Evolutionary conservation across 1,140 invertebrate species (phyloP), one percentile per base, ranked within the genome.

Genomic region (Ceratina japonica): DNA sequence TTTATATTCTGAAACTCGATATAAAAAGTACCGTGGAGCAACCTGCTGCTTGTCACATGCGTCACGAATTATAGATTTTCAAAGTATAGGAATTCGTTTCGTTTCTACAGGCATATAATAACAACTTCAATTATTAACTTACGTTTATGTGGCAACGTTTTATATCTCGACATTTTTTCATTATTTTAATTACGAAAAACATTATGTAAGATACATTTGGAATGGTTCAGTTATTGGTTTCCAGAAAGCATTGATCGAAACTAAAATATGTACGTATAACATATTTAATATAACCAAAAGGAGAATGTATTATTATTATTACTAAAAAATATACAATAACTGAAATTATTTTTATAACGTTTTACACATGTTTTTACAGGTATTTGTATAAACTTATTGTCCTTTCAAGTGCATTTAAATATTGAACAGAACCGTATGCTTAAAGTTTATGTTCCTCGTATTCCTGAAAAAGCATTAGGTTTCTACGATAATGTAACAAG

Each of bases 1-100:
- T 87, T 49, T 88, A 89, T 52, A 76, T 87, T 69, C 68, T 90
- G 24, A 85, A 82, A 76, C 80, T 52, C 8, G 85, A 90, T 59
- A 84, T 88, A 74, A 78, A 84, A 82, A 77, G 83, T 65, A 49
- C 74, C 31, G 18, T 80, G 20, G 75, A 83, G 44, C 37, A 85
- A 37, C 27, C 85, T 24, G 61, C 59, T n/a, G 64, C 59, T n/a
- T 83, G 81, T 70, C 77, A 72, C n/a, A 82, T 86, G 61, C 58
- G 70, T 27, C 77, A 49, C 59, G 70, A 52, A 22, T 66, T 75
- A 59, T 76, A 77, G 56, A 20, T 52, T 44, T 52, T 15, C 8
- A 7, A 78, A 44, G 5, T 10, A 0, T 78, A 63, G n/a, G 54
- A 44, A 78, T 63, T 5, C 4, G 20, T 62, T 62, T 24, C 0